A percentile compares a stretch with the other conserved stretches of the same genome.
These are phyloP conservation scores for Pagetopsis macropterus DNA, from an alignment of 2,797 vertebrate species.

Conservation along the genomic window DNA sequence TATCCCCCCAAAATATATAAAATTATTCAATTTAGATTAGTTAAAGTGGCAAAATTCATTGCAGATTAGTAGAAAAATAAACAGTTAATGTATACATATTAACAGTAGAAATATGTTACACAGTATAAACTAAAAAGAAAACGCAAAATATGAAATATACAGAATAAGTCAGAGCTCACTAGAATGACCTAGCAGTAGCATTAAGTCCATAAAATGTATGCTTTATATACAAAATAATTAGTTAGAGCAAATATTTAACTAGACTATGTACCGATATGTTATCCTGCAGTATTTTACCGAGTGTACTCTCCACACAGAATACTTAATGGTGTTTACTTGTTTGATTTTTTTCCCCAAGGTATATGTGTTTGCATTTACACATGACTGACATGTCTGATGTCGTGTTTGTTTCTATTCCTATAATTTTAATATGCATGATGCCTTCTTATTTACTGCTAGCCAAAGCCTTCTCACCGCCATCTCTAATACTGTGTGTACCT, in stretches of 20 bases:
- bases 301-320: not conserved
- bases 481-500: slow-evolving; percentile 26
- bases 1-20: too few species aligned
- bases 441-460: slow-evolving; percentile 39
- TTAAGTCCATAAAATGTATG: not conserved
- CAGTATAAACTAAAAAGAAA: too few species aligned
- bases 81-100: too few species aligned
- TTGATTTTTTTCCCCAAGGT: not conserved
- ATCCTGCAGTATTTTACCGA: not conserved
- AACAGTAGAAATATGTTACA: too few species aligned
- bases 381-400: slow-evolving; percentile 10
- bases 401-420: slow-evolving; percentile 5
- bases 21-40: too few species aligned
- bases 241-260: not conserved
- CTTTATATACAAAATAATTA: not conserved
- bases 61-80: too few species aligned
- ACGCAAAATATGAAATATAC: too few species aligned
- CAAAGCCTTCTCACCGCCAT: slow-evolving; percentile 24
- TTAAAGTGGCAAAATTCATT: too few species aligned
- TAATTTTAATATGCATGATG: slow-evolving; percentile 41
- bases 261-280: not conserved
- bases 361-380: not conserved
- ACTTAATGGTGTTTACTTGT: not conserved
- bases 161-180: too few species aligned
- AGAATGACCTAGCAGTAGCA: not conserved